These are phyloP conservation scores for Onychorhynchus coronatus DNA, from an alignment of 2,113 vertebrate species.

Conservation along the genomic window DNA sequence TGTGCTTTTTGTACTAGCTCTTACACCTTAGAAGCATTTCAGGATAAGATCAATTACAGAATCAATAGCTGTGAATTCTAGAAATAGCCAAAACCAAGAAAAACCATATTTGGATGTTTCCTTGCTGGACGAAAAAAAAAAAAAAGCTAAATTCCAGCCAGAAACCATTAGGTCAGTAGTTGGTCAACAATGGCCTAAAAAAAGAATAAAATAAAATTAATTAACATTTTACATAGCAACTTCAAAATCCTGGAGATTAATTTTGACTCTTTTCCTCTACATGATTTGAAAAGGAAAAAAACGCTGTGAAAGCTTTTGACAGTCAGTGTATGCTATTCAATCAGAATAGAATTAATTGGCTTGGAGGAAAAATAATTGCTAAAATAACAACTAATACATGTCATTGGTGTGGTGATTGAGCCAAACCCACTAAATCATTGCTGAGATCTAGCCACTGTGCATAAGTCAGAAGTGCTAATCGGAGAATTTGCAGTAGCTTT, in stretches of 20 bases:
- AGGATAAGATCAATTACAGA: background rate
- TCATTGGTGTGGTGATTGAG: background rate
- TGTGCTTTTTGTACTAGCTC: background rate
- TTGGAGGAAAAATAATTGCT: conserved; percentile 63
- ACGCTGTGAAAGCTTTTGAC: conserved; percentile 1
- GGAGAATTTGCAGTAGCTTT: background rate
- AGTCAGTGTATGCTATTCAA: background rate
- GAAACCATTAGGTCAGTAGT: background rate
- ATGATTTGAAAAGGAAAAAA: background rate
- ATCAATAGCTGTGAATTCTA: background rate
- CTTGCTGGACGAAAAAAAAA: background rate
- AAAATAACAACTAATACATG: conserved; percentile 59
- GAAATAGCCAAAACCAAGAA: background rate
- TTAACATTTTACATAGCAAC: background rate
- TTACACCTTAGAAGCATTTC: background rate
- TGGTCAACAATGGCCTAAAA: background rate
- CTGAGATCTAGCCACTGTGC: background rate
- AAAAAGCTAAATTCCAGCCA: background rate
- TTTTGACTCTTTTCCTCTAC: background rate
- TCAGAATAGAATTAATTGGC: conserved; percentile 6
- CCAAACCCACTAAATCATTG: conserved; percentile 9
- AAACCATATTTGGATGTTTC: background rate
- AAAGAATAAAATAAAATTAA: background rate
- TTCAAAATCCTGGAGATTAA: background rate
- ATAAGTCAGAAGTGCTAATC: background rate